Percentiles rank a stretch among this genome's conserved stretches.
phyloP scores from a whole-genome alignment of 2,797 vertebrate genomes.

The Echiichthys vipera region DNA sequence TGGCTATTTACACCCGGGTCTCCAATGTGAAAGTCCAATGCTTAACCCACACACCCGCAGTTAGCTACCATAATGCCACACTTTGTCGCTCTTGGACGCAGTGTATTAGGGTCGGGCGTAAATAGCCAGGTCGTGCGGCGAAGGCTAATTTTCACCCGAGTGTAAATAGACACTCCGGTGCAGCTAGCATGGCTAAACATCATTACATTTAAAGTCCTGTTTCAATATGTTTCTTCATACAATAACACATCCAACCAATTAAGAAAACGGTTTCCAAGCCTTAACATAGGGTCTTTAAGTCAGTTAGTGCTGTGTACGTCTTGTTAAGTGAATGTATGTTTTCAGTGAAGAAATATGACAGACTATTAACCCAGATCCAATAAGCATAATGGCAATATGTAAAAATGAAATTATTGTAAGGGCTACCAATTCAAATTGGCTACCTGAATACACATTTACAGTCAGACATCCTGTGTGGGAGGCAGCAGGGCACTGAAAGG shows the following conservation, averaged over 20 bases:
- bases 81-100: too few relatives aligned
- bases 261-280: background rate
- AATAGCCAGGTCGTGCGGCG: too few relatives aligned
- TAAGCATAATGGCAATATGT: slow-evolving; percentile 21
- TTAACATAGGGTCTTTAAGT: background rate
- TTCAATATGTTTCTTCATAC: background rate
- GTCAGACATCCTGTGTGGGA: slow-evolving; percentile 75
- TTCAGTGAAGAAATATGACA: slow-evolving; percentile 22
- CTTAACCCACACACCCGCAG: too few relatives aligned
- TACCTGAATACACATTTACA: slow-evolving; percentile 73
- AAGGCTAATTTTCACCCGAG: too few relatives aligned
- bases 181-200: background rate
- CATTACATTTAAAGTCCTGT: background rate
- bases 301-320: background rate
- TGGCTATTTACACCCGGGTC: too few relatives aligned
- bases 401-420: slow-evolving; percentile 43
- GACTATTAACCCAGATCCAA: slow-evolving; percentile 29
- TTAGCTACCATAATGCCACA: too few relatives aligned
- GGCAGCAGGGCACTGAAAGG: slow-evolving; percentile 77
- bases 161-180: too few relatives aligned
- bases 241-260: background rate
- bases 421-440: slow-evolving; percentile 58
- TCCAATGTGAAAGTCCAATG: too few relatives aligned
- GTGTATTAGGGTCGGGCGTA: too few relatives aligned
- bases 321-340: slow-evolving; percentile 7